phyloP scores from a whole-genome alignment of 2,797 vertebrate species.

The Scleropages formosus region DNA sequence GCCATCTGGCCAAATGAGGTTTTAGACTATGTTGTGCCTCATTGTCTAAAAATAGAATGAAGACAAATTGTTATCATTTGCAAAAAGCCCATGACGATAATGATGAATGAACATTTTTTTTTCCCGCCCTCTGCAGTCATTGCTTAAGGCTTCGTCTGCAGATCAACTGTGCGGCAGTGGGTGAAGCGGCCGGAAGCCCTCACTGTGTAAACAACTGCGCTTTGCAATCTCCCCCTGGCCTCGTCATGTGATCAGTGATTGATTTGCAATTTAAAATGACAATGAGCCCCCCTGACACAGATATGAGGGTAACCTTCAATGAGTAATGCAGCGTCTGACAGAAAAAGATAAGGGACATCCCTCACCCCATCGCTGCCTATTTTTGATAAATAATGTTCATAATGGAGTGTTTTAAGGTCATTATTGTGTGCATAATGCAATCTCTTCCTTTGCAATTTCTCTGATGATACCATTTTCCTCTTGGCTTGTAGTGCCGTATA shows the following conservation, averaged over 20 bases:
- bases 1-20: constrained; percentile 97
- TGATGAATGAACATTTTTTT: constrained; percentile 96
- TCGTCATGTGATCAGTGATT: constrained; percentile 83
- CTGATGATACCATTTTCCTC: constrained; percentile 8
- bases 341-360: constrained; percentile 97
- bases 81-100: constrained; percentile 99
- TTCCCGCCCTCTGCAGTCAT: constrained; percentile 91
- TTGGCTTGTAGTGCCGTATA: background rate
- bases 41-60: constrained; percentile 99
- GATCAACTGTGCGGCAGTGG: constrained; percentile 87
- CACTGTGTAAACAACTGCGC: constrained; percentile 59
- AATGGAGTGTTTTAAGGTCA: constrained; percentile 89
- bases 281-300: constrained; percentile 83
- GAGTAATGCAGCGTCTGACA: constrained; percentile 96
- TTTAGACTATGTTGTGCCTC: constrained; percentile 91
- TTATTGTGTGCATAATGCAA: constrained; percentile 89
- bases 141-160: constrained; percentile 93
- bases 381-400: constrained; percentile 98
- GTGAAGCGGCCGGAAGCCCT: constrained; percentile 70
- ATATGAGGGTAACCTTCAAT: constrained; percentile 89
- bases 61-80: constrained; percentile 99
- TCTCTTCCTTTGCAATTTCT: constrained; percentile 47
- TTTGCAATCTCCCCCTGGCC: constrained; percentile 72
- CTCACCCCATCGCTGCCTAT: constrained; percentile 88
- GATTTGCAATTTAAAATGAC: constrained; percentile 95